Evolutionary conservation across 1,140 invertebrate species (phyloP).

Genomic region (Drosophila navojoa): DNA sequence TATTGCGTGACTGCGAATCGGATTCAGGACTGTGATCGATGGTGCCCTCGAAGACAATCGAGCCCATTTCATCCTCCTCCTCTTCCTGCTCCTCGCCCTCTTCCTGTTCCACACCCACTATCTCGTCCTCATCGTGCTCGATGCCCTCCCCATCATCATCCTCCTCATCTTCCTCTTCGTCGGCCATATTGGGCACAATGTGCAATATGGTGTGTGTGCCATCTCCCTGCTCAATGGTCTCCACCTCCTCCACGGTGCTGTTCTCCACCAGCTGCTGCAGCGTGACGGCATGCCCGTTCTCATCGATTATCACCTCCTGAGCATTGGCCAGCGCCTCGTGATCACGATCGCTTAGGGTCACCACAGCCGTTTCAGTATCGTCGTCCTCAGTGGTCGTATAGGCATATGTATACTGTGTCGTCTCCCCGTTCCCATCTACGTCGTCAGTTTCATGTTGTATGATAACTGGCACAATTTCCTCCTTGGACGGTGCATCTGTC

Average conservation of each 20-base stretch:
- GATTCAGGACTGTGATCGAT: constrained; percentile 58
- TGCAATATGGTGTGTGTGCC: constrained; percentile 78
- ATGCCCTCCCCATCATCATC: constrained; percentile 27
- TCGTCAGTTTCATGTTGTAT: constrained; percentile 56
- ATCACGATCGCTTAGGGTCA: constrained; percentile 60
- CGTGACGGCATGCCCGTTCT: constrained; percentile 76
- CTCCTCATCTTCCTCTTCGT: constrained; percentile 38
- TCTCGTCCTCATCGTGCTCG: constrained; percentile 48
- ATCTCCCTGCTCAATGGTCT: constrained; percentile 76
- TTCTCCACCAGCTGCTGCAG: constrained; percentile 77
- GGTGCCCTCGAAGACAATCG: constrained; percentile 64
- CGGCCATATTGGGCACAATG: constrained; percentile 63
- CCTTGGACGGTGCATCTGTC: constrained; percentile 42
- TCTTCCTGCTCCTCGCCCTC: constrained; percentile 39
- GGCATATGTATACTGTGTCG: constrained; percentile 72
- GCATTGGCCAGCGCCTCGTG: constrained; percentile 63
- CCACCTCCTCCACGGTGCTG: constrained; percentile 75
- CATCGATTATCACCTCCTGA: constrained; percentile 79
- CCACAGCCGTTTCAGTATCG: constrained; percentile 66
- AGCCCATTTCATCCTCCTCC: constrained; percentile 57
- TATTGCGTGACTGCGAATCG: constrained; percentile 60
- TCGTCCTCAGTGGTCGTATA: constrained; percentile 69
- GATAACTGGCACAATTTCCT: constrained; percentile 74
- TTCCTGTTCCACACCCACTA: constrained; percentile 55
- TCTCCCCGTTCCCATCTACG: constrained; percentile 34